A percentile compares a stretch with the other conserved stretches of the same genome.
These are phyloP conservation scores for Acanthisitta chloris DNA, from an alignment of 2,113 vertebrate species.

Conservation along the genomic window DNA sequence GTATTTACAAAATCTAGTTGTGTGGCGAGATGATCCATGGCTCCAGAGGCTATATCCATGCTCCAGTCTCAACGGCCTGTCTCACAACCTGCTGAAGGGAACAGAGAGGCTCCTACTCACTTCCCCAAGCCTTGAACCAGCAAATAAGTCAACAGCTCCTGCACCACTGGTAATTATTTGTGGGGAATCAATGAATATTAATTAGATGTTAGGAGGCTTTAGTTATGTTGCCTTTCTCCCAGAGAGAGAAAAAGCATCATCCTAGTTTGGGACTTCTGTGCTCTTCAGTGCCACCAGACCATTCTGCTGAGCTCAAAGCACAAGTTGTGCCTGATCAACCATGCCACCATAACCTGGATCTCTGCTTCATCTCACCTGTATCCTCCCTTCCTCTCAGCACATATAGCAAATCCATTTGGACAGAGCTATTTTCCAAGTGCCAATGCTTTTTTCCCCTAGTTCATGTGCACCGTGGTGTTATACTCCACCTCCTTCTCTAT, in stretches of 20 bases:
- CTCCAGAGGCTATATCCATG: neutral
- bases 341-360: accelerated
- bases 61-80: neutral
- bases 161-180: neutral
- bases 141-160: neutral
- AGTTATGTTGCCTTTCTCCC: neutral
- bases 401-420: neutral
- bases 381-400: neutral
- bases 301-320: neutral
- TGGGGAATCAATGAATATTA: neutral
- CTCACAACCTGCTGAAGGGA: neutral
- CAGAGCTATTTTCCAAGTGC: neutral
- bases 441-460: neutral
- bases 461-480: neutral
- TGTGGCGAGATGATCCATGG: neutral
- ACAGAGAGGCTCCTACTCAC: accelerated
- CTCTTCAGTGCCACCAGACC: neutral
- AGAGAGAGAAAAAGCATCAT: neutral
- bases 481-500: neutral
- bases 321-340: neutral
- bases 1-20: neutral
- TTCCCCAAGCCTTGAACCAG: neutral
- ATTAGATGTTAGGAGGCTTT: neutral
- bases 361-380: neutral
- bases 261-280: accelerated